These are phyloP conservation scores for Cyanocitta stelleri DNA, from an alignment of 2,113 vertebrate species.

Conservation along the genomic window DNA sequence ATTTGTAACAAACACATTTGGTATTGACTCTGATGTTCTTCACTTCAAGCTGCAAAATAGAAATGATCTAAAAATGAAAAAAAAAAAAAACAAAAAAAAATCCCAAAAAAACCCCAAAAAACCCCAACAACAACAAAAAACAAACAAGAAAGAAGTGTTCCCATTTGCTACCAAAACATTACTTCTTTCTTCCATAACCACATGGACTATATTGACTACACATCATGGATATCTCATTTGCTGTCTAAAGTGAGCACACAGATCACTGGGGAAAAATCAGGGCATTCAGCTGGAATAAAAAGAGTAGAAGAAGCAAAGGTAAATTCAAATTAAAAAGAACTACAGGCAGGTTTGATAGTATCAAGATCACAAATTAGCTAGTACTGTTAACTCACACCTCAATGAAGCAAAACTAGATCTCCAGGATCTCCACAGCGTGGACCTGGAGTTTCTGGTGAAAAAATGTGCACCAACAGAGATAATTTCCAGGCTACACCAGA, in stretches of 20 bases:
- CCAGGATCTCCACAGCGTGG: background rate
- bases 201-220: background rate
- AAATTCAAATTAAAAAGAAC: background rate
- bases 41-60: background rate
- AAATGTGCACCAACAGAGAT: background rate
- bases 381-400: background rate
- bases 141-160: background rate
- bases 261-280: background rate
- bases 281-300: background rate
- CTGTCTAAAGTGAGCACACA: background rate
- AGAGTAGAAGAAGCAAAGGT: background rate
- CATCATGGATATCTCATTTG: background rate
- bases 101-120: background rate
- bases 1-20: constrained; percentile 19
- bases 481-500: background rate
- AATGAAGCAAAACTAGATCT: background rate
- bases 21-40: background rate
- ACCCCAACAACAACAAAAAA: too few species aligned
- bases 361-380: background rate
- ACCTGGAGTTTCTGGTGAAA: background rate
- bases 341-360: background rate
- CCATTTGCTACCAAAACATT: background rate
- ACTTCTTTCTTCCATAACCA: background rate
- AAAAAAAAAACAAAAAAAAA: background rate
- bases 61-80: background rate